These are phyloP conservation scores for Pachycephus smyrnensis DNA, from an alignment of 2,888 invertebrate species.

Conservation along the genomic window DNA sequence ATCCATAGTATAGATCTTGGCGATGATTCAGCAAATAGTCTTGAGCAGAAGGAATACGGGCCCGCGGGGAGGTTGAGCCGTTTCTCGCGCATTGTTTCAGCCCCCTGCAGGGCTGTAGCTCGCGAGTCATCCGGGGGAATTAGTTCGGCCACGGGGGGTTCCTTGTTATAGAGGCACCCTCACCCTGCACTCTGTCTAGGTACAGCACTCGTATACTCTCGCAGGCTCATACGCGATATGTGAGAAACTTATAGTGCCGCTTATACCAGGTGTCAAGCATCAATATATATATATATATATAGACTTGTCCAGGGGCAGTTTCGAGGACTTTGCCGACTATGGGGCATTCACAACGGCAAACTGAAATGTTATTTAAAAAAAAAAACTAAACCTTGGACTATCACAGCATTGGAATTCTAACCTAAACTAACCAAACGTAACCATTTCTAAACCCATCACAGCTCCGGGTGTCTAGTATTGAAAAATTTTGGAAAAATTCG, in stretches of 20 bases:
- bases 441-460: no score
- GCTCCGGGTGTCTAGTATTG: no score
- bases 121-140: slow-evolving; percentile 66
- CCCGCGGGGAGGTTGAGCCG: slow-evolving; percentile 37
- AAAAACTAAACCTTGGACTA: no score
- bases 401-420: no score
- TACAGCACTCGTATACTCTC: slow-evolving; percentile 15
- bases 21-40: slow-evolving; percentile 46
- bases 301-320: no score
- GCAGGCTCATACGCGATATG: slow-evolving; percentile 37
- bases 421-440: no score
- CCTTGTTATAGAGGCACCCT: slow-evolving; percentile 59
- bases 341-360: no score
- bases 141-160: slow-evolving; percentile 66
- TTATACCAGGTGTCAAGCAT: slow-evolving; percentile 15
- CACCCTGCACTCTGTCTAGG: slow-evolving; percentile 28
- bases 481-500: no score
- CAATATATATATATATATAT: not conserved
- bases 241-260: slow-evolving; percentile 38
- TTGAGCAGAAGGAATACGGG: slow-evolving; percentile 28
- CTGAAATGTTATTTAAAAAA: no score
- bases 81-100: slow-evolving; percentile 65
- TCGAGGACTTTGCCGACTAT: no score
- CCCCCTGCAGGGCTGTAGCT: slow-evolving; percentile 61
- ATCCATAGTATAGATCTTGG: slow-evolving; percentile 26